Base-by-base conservation (phyloP, 2,888 invertebrate species). In the Plebejus melissa region DNA sequence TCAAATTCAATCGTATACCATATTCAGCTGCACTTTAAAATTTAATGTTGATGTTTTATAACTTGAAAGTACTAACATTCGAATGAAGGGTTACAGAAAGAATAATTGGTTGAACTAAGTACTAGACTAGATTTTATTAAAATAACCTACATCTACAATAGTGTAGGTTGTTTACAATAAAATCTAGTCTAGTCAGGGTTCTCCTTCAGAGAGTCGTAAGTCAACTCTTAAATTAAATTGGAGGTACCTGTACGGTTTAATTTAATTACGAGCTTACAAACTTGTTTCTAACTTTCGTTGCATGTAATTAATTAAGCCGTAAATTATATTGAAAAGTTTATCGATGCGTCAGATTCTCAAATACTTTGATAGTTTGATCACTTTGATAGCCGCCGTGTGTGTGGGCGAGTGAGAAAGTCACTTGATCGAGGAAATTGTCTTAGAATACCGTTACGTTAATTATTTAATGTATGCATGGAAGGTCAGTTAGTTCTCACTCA, bases 381-480 rank as follows among this genome's bases (percentile, higher is more conserved):
- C 50, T 22, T 28, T 54, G 54, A 54, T 54, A 50, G 28, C 50
- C 22, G 71, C 11, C 46, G 13, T 71, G 13, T 22, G 71, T 71
- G 46, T 41, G 71, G 71, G 71, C 46, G 71, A 28, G 4, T 71
- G 71, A 50, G 71, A 70, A 70, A 71, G 46, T 5, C 46, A 4
- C 41, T 50, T 16, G 46, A 22, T 71, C 46, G 72, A 54, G 72
- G 28, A 72, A 72, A 72, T 50, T 54, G 16, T 13, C 50, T 50
- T 16, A 50, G 46, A 54, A 72, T 72, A 32, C 72, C 72, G 72
- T 72, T 72, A 72, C 54, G 16, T 54, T 72, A 72, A 72, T 72
- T 72, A 54, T 54, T 72, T 72, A 72, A 72, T 16, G 22, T 22
- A 72, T 54, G 72, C 72, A 54, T 50, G 72, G 28, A 72, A 72